phyloP scores from a whole-genome alignment of 2,113 vertebrate species.

The Fulica atra region DNA sequence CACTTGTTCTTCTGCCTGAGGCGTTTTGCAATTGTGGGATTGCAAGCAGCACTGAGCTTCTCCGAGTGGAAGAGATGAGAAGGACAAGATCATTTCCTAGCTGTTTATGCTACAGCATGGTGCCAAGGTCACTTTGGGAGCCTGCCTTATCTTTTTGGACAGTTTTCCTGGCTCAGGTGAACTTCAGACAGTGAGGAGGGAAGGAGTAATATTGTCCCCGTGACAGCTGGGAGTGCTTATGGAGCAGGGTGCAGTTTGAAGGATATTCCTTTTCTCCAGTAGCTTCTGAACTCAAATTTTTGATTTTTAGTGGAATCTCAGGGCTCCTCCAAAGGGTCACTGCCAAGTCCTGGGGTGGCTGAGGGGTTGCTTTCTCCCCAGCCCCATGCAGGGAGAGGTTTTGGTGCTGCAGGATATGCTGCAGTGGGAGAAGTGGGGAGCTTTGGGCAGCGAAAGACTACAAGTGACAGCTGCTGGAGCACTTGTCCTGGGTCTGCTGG shows the following conservation, averaged over 20 bases:
- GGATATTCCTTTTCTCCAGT: not conserved
- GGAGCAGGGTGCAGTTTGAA: not conserved
- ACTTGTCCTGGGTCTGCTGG: not conserved
- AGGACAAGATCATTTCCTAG: not conserved
- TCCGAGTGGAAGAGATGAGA: slow-evolving; percentile 7
- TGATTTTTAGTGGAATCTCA: not conserved
- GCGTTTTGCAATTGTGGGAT: not conserved
- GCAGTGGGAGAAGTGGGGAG: not conserved
- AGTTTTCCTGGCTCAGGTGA: not conserved
- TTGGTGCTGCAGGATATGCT: not conserved
- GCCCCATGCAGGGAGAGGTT: rapidly evolving
- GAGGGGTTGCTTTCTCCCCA: not conserved
- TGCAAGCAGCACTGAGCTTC: not conserved
- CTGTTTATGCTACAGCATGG: not conserved
- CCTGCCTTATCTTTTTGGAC: not conserved
- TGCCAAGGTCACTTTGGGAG: slow-evolving; percentile 14
- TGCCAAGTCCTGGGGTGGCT: rapidly evolving
- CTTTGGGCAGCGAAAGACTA: not conserved
- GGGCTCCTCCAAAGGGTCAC: not conserved
- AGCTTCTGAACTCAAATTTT: not conserved
- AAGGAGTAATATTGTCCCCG: not conserved
- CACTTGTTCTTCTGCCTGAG: not conserved
- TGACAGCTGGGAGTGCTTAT: rapidly evolving
- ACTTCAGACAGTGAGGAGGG: not conserved
- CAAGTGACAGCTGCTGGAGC: not conserved